Conservation (phyloP, 2,113 vertebrate species). For the Piaya cayana region DNA sequence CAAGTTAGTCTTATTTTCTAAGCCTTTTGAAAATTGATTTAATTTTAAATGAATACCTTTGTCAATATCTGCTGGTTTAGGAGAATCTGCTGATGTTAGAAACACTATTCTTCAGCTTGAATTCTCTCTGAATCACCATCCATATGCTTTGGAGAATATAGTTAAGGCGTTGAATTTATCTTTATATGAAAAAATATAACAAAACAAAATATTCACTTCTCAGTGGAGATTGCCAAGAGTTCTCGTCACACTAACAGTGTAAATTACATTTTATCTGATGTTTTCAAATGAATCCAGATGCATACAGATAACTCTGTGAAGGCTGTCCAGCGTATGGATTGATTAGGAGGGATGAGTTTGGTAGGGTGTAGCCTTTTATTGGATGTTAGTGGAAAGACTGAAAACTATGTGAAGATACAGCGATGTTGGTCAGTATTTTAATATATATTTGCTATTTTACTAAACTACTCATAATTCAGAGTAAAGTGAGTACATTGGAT, state of each 20-base stretch:
- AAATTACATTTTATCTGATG: not conserved
- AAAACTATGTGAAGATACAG: not conserved
- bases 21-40: not conserved
- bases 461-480: not conserved
- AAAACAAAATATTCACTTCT: not conserved
- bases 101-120: not conserved
- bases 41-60: not conserved
- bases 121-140: not conserved
- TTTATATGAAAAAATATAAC: not conserved
- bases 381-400: not conserved
- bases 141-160: not conserved
- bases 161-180: not conserved
- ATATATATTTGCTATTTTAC: not conserved
- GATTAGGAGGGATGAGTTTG: not conserved
- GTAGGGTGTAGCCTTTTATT: not conserved
- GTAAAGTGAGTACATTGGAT: not conserved
- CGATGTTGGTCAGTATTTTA: not conserved
- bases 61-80: not conserved
- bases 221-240: not conserved
- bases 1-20: not conserved
- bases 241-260: not conserved
- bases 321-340: rapidly evolving
- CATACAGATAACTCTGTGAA: not conserved
- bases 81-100: not conserved
- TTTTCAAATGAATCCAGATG: not conserved